Base-by-base conservation (phyloP, 2,797 vertebrate genomes). In the Sebastes cheni region DNA sequence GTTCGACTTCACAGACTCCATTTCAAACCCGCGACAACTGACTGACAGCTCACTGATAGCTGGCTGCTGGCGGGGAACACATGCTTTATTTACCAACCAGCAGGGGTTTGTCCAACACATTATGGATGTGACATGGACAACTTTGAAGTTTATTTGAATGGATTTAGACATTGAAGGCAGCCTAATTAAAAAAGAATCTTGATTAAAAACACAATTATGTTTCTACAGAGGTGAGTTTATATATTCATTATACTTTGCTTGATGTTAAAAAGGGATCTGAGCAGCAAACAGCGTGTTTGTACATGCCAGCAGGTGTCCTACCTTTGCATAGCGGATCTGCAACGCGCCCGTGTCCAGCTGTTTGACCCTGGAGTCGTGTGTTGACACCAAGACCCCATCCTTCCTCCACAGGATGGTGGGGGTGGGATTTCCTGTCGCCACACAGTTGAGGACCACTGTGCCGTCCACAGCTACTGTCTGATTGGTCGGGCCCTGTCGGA, bases 331-430 rank as follows among this genome's bases (percentile, higher is more conserved):
- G 89, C 98, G 96, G 82, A 99, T 98, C 95, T 99, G 98, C 71
- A 99, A 91, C 0, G 95, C 92, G 2, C 98, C 98, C 0, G 95
- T 96, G 86, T 99, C 99, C 87, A 97, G 88, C 88, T 97, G 98
- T 89, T 98, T 99, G 90, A 99, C 95, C 60, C 99, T 97, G 54
- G 98, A 98, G 92, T 99, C 99, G 36, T 99, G 97, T 13, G 97
- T 97, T 78, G 98, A 97, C 85, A 99, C 88, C 50, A 99, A 93
- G 56, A 96, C 92, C 0, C 97, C 96, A 27, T 99, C 98, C 81
- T 99, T 99, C 77, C 97, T 97, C 99, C 99, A 99, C 87, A 98
- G 95, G 90, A 99, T 96, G 67, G 97, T 99, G 87, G 98, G 98
- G 81, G 93, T 89, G 39, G 98, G 96, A 79, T 95, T 96, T 76